These are phyloP conservation scores for Cephus spinipes DNA, from an alignment of 2,888 invertebrate species.

Conservation along the genomic window DNA sequence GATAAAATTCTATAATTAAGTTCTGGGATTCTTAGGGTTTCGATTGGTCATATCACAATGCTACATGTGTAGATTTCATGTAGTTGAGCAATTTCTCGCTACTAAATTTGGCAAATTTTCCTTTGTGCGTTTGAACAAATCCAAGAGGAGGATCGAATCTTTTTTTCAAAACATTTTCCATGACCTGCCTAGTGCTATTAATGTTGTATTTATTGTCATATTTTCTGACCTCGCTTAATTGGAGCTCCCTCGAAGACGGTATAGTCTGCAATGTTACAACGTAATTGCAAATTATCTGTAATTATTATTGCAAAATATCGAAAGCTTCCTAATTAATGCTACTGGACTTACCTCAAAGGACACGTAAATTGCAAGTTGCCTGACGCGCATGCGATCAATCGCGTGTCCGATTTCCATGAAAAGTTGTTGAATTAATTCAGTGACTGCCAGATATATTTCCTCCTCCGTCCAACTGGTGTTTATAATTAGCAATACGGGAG, in stretches of 20 bases:
- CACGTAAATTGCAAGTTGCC: constrained; percentile 26
- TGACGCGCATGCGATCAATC: constrained; percentile 24
- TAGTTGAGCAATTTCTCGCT: constrained; percentile 39
- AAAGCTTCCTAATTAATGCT: neutral
- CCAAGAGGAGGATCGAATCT: constrained; percentile 48
- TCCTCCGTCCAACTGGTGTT: constrained; percentile 47
- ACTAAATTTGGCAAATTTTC: constrained; percentile 40
- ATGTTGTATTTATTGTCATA: neutral
- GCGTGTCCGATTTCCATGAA: constrained; percentile 39
- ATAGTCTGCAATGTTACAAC: neutral
- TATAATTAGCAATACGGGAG: constrained; percentile 35
- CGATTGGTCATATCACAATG: constrained; percentile 9
- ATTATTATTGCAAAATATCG: neutral
- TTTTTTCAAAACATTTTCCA: constrained; percentile 34
- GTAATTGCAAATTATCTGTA: neutral
- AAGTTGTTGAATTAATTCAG: constrained; percentile 39
- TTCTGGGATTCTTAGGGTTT: neutral
- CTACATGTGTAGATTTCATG: constrained; percentile 29
- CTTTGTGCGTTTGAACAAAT: constrained; percentile 17
- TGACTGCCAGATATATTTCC: constrained; percentile 48
- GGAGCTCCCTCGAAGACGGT: neutral
- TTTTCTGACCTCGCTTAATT: neutral
- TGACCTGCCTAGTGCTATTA: constrained; percentile 19
- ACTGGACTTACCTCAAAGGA: constrained; percentile 25
- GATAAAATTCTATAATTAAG: neutral